Percentiles rank a stretch among this genome's conserved stretches.
phyloP scores from a whole-genome alignment of 2,113 vertebrate genomes.

The Pitta sordida region DNA sequence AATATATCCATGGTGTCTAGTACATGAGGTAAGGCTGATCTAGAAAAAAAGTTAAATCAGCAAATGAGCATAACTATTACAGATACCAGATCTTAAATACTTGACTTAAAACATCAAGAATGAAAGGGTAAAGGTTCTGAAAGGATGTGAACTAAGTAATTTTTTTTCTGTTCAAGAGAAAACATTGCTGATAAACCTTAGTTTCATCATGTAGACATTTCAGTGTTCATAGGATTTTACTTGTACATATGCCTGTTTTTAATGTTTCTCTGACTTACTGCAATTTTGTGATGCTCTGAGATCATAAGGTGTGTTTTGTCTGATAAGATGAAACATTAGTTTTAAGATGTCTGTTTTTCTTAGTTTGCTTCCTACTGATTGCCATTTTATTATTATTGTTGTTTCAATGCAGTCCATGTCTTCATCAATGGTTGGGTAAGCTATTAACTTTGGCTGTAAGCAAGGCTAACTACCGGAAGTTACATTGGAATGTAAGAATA shows the following conservation, averaged over 20 bases:
- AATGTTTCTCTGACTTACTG: not conserved
- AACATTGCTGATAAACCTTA: not conserved
- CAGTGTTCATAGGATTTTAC: not conserved
- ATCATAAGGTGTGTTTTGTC: not conserved
- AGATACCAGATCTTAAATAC: not conserved
- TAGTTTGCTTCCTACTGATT: not conserved
- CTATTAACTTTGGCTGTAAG: not conserved
- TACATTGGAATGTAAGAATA: not conserved
- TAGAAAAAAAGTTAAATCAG: not conserved
- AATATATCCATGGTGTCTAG: not conserved
- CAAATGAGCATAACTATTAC: not conserved
- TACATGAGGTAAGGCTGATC: not conserved
- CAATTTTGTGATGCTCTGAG: not conserved
- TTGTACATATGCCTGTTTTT: not conserved
- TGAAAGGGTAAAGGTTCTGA: not conserved
- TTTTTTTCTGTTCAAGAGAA: not conserved
- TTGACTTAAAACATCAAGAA: not conserved
- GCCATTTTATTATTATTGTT: not conserved
- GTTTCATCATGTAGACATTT: not conserved
- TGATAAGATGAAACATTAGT: not conserved
- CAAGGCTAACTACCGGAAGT: not conserved
- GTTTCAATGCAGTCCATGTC: not conserved
- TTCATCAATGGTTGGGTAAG: not conserved
- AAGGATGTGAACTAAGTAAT: not conserved
- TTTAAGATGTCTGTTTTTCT: not conserved